Percentiles rank a stretch among this genome's conserved stretches.
Evolutionary conservation across 2,113 vertebrate genomes (phyloP).

Genomic region (Atlantisia rogersi): DNA sequence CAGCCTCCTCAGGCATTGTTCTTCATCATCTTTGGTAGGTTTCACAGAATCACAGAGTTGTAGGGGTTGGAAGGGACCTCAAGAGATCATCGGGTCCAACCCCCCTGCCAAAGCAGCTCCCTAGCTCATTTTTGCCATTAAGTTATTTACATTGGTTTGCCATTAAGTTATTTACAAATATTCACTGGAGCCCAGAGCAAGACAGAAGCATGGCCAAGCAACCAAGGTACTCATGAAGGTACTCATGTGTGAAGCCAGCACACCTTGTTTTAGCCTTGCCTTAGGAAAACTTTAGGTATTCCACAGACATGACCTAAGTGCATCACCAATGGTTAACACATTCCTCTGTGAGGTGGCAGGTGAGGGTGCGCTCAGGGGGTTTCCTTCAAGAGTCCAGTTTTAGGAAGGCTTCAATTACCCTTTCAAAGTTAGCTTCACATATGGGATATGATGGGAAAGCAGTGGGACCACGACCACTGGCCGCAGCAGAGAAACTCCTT

Average conservation of each 20-base stretch:
- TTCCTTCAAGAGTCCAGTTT: not conserved
- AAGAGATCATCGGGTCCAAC: too few species aligned
- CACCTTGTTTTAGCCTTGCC: not conserved
- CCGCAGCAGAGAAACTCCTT: not conserved
- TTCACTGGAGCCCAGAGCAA: not conserved
- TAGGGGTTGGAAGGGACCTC: too few species aligned
- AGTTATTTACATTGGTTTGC: too few species aligned
- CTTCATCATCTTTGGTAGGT: not conserved
- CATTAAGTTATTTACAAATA: not conserved
- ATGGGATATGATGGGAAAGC: not conserved
- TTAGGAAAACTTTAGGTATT: not conserved
- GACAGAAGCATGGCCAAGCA: not conserved
- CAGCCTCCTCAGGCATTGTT: not conserved
- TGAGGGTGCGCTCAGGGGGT: not conserved
- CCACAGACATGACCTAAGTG: not conserved
- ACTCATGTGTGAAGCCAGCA: too few species aligned
- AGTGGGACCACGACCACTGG: not conserved
- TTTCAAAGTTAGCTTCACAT: not conserved
- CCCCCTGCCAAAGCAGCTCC: too few species aligned
- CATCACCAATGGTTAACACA: not conserved
- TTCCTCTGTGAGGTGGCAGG: not conserved
- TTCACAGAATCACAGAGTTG: too few species aligned
- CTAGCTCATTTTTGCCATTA: too few species aligned
- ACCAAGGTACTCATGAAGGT: not conserved
- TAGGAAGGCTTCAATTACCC: not conserved